Evolutionary conservation across 2,797 vertebrate genomes (phyloP).

Genomic region (Margarornis squamiger): DNA sequence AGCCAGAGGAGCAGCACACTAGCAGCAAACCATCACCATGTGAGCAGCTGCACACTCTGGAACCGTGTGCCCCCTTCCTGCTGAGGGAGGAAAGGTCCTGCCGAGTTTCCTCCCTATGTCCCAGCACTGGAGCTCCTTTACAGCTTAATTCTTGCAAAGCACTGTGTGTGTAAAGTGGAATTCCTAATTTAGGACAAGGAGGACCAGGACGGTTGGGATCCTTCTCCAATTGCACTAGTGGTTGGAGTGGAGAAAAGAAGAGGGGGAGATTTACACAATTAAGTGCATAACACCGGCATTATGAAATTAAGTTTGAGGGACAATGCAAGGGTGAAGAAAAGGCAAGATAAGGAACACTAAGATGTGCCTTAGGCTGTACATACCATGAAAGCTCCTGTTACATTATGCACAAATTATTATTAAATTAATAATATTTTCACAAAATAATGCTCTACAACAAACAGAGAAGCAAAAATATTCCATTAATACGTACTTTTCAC

Average conservation of each 20-base stretch:
- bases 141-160: accelerated
- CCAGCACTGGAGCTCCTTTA: background rate
- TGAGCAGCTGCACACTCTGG: background rate
- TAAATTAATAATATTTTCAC: background rate
- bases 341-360: background rate
- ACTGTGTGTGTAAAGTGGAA: accelerated
- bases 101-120: accelerated
- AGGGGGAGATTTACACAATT: background rate
- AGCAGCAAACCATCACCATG: background rate
- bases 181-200: accelerated
- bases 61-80: background rate
- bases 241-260: background rate
- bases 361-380: background rate
- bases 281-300: background rate
- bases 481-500: background rate
- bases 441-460: background rate
- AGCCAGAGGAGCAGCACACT: background rate
- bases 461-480: background rate
- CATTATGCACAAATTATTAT: background rate
- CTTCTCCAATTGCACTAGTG: background rate
- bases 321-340: background rate
- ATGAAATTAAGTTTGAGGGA: background rate
- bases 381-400: background rate
- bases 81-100: background rate
- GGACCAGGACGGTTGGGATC: background rate